A percentile compares a stretch with the other conserved stretches of the same genome.
Evolutionary conservation across 2,888 invertebrate genomes (phyloP).

Genomic region (Tiliacea citrago): DNA sequence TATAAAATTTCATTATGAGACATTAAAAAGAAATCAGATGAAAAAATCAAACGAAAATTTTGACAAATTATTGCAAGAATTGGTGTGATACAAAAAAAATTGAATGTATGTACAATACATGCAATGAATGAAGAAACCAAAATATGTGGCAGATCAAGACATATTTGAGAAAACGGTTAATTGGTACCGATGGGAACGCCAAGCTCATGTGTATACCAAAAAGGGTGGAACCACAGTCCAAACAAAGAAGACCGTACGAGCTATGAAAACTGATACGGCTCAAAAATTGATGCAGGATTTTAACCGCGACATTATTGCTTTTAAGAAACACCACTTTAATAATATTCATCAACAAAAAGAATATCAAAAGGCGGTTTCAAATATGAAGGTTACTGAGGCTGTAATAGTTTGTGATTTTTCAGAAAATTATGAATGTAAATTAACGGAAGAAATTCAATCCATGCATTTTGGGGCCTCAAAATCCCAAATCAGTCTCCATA

Average conservation of each 20-base stretch:
- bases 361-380: not conserved
- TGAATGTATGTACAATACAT: slow-evolving; percentile 19
- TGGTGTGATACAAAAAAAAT: not conserved
- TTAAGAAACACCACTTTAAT: slow-evolving; percentile 17
- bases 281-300: slow-evolving; percentile 18
- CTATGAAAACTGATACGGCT: slow-evolving; percentile 11
- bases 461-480: not conserved
- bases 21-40: too few relatives aligned
- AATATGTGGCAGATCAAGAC: slow-evolving; percentile 15
- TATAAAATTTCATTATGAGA: not conserved
- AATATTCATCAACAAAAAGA: slow-evolving; percentile 10
- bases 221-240: slow-evolving; percentile 15
- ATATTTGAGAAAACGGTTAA: slow-evolving; percentile 10
- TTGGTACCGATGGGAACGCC: slow-evolving; percentile 16
- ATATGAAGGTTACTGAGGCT: slow-evolving; percentile 6
- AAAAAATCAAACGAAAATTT: too few relatives aligned
- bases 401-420: slow-evolving; percentile 21
- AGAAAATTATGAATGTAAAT: slow-evolving; percentile 5
- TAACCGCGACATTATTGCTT: slow-evolving; percentile 14
- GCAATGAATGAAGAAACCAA: slow-evolving; percentile 14
- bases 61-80: slow-evolving; percentile 3
- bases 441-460: not conserved
- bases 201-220: slow-evolving; percentile 12
- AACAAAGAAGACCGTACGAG: slow-evolving; percentile 16
- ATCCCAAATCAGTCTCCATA: not conserved